Base-by-base conservation (phyloP, 2,888 invertebrate species). In the Leptopilina myrica region DNA sequence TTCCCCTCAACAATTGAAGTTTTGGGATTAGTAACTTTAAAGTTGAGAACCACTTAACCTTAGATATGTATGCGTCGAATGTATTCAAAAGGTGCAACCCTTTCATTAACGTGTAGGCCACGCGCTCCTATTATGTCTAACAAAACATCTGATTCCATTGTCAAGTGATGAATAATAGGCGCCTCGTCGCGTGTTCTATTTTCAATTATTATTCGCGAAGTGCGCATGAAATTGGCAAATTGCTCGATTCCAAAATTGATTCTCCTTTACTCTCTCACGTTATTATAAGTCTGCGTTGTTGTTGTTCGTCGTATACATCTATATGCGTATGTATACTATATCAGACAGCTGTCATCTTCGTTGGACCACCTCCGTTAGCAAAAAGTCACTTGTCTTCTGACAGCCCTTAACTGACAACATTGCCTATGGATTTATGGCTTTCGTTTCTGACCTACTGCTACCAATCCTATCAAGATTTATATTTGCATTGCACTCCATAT, bases 121-220 rank as follows among this genome's bases (percentile, higher is more conserved):
- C 90, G 90, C 90, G 90, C 85, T 87, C 89, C 89, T 85, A 91
- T 91, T 90, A 90, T 90, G 85, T 87, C 84, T 85, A 85, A 90
- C 90, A 90, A 90, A 91, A 91, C 90, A 89, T 89, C 88, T 89
- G 89, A 90, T 90, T 88, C 90, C 85, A 90, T 90, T 90, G 91
- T 91, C 88, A 84, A 78, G 76, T 77, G 80, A 79, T 78, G 86
- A 88, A 87, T 88, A 87, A 87, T 86, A 81, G 83, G 83, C 82
- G 79, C 78, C 84, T 83, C 85, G 87, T 89, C 90, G 87, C 89
- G 89, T 89, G 89, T 87, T 88, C 88, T 83, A 88, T 87, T 88
- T 88, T 88, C 89, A 87, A 90, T 90, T 87, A 88, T 89, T 88
- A 87, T 86, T 86, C 86, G 76, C 80, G 76, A 80, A 80, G 83